phyloP scores from a whole-genome alignment of 1,140 invertebrate genomes.

The Achroia grisella region DNA sequence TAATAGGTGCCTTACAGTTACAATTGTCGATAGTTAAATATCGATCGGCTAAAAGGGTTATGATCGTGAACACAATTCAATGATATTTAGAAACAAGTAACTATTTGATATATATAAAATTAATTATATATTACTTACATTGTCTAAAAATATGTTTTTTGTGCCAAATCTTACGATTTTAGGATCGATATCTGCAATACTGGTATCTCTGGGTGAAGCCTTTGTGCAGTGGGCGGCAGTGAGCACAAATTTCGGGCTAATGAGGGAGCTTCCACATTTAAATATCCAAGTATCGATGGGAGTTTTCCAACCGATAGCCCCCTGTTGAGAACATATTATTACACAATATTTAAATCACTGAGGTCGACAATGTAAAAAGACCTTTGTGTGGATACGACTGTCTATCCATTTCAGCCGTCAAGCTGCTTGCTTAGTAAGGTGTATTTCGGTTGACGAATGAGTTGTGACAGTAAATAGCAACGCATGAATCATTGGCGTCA shows the following conservation, averaged over 20 bases:
- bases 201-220: conserved; percentile 13
- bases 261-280: conserved; percentile 36
- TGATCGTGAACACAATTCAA: no score
- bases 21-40: no score
- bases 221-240: conserved; percentile 39
- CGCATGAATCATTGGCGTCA: no score
- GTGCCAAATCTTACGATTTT: conserved; percentile 34
- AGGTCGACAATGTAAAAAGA: not conserved
- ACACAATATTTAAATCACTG: not conserved
- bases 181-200: conserved; percentile 19
- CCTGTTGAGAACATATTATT: conserved; percentile 12
- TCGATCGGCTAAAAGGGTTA: no score
- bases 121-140: no score
- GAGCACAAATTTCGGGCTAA: conserved; percentile 32
- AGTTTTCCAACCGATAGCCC: conserved; percentile 18
- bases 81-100: not conserved
- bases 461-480: no score
- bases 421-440: no score
- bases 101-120: no score
- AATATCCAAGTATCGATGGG: conserved; percentile 26
- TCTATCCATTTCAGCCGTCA: no score
- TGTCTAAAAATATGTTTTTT: not conserved
- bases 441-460: no score
- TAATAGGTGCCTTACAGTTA: no score
- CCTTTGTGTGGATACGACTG: not conserved